Base-by-base conservation (phyloP, 2,797 vertebrate species). In the Enteromius fasciolatus region DNA sequence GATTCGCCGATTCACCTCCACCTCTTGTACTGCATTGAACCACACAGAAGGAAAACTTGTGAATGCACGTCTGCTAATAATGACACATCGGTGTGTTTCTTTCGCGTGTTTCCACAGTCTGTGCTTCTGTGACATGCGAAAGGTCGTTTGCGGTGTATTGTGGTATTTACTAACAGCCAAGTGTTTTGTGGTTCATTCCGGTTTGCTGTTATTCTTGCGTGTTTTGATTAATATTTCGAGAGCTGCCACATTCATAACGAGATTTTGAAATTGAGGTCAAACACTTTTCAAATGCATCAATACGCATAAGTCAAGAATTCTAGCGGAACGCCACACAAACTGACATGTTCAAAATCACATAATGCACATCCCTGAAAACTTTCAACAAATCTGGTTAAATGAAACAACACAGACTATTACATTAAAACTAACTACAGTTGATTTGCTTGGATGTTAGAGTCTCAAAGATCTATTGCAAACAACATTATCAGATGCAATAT, bases 31-130 rank as follows among this genome's bases (percentile, higher is more conserved):
- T 12, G 3, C n/a, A 39, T 28, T 77, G 54, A 81, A 69, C 31
- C 83, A 41, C 28, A 70, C 41, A 52, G 23, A 50, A 41, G 8
- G 3, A 23, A 31, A 70, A 68, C 23, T n/a, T 64, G 74, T 82
- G 79, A 85, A 73, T 59, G 44, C 28, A 33, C 11, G 63, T 63
- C 79, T 66, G 61, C 67, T 48, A 64, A 74, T 64, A 64, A 81
- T 33, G 48, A 69, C 36, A 20, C 63, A 63, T 50, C 17, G 50
- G 1, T 0, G 25, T 12, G 5, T 68, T 81, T 64, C 36, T 28
- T 31, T 28, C 36, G 20, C 2, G 20, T 10, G 64, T 80, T 80
- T 76, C 50, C 25, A 36, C 23, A n/a, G 18, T 46, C 39, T 28
- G 44, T 44, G 41, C 48, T 76, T 77, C 66, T 6, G 23, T 72